Base-by-base conservation (phyloP, 2,888 invertebrate species). In the Amblyteles armatorius region DNA sequence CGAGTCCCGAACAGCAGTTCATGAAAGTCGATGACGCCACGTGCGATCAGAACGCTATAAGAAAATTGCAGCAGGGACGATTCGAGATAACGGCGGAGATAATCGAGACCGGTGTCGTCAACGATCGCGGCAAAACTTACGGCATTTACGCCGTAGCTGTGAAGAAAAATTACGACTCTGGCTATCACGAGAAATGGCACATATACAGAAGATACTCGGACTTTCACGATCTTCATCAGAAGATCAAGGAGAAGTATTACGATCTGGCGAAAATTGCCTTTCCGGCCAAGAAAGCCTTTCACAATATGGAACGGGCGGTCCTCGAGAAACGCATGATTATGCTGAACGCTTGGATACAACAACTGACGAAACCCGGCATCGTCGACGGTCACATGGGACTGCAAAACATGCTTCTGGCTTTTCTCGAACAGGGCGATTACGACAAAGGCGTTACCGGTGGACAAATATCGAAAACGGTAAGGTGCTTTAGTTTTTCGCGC, bases 281-380 rank as follows among this genome's bases (percentile, higher is more conserved):
- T 92, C 99, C 99, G 0, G 98, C 97, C 0, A 99, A 99, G 94
- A 98, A 98, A 93, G 97, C 98, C 68, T 98, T 99, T 93, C 98
- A 98, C 92, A 99, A 99, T 92, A 97, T 98, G 93, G 98, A 98
- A 81, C 94, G 97, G 11, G 94, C 96, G 1, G 97, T 99, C 33
- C 94, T 99, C 78, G 99, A 99, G 93, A 97, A 96, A 90, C 95
- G 99, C 22, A 98, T 98, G 95, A 94, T 95, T 60, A 96, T 97
- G 95, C 92, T 98, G 55, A 98, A 98, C 91, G 95, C 95, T 84
- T 99, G 98, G 94, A 94, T 99, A 88, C 95, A 96, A 90, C 96
- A 96, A 76, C 92, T 98, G 74, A 95, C 97, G 71, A 95, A 95
- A 86, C 95, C 95, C 9, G 94, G 95, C 19, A 94, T 96, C 29